Conservation (phyloP, 2,797 vertebrate genomes). For the Mastacembelus armatus region DNA sequence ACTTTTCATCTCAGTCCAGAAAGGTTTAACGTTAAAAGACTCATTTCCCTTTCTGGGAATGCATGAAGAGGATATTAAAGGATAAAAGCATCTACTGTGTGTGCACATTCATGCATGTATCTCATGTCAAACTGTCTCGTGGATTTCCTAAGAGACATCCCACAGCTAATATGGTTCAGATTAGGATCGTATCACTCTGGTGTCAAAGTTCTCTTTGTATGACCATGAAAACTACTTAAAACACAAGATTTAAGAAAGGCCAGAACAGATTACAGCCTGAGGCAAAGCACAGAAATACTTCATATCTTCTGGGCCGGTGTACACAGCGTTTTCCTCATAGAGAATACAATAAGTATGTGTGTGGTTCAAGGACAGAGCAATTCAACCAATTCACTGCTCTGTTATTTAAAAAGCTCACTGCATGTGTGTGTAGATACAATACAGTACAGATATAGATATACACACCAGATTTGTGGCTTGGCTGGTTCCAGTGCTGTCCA, state of each 20-base stretch:
- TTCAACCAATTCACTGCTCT: neutral
- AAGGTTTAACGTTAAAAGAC: constrained; percentile 20
- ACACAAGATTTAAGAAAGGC: constrained; percentile 18
- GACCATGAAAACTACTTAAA: constrained; percentile 16
- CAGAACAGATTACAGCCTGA: neutral
- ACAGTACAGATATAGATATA: too few relatives aligned
- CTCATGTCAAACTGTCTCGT: constrained; percentile 20
- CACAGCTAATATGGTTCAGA: constrained; percentile 35
- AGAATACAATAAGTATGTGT: constrained; percentile 14
- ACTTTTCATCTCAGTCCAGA: constrained; percentile 32
- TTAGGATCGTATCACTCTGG: constrained; percentile 32
- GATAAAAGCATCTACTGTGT: constrained; percentile 17
- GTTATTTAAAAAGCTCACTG: constrained; percentile 24
- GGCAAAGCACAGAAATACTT: constrained; percentile 23
- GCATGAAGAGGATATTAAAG: constrained; percentile 28
- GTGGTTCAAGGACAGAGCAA: constrained; percentile 1
- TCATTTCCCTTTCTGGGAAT: constrained; percentile 23
- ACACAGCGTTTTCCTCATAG: constrained; percentile 3
- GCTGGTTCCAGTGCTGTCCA: constrained; percentile 5
- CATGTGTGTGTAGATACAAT: too few relatives aligned
- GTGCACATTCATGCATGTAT: constrained; percentile 15
- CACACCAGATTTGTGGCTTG: too few relatives aligned
- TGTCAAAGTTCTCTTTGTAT: constrained; percentile 48
- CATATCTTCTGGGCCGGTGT: constrained; percentile 23
- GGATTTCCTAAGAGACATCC: constrained; percentile 22